Conservation (phyloP, 2,888 invertebrate genomes). For the Troilus luridus region DNA sequence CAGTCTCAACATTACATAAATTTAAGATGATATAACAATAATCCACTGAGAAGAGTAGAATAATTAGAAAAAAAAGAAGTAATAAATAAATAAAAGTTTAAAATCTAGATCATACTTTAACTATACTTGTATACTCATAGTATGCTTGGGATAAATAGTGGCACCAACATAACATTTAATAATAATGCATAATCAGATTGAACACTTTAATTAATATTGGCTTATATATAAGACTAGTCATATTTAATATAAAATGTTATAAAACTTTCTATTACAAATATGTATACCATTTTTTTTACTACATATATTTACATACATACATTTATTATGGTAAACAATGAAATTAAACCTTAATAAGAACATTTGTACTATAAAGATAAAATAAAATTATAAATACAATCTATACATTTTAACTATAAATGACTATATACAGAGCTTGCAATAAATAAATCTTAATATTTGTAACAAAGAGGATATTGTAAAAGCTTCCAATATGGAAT, state of each 20-base stretch:
- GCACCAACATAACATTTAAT: not conserved
- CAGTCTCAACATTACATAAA: slow-evolving; percentile 37
- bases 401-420: not conserved
- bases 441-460: slow-evolving; percentile 28
- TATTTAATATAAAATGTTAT: slow-evolving; percentile 8
- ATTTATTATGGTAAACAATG: not conserved
- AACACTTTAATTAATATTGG: not conserved
- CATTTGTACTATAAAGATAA: slow-evolving; percentile 28
- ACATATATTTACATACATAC: slow-evolving; percentile 31
- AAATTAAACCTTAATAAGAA: slow-evolving; percentile 33
- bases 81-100: not conserved
- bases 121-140: not conserved
- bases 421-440: slow-evolving; percentile 1
- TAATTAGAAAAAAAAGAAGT: not conserved
- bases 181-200: not conserved
- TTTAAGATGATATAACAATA: slow-evolving; percentile 7
- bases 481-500: not conserved
- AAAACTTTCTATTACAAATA: not conserved
- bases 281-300: slow-evolving; percentile 12
- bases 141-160: not conserved
- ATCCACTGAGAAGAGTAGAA: not conserved
- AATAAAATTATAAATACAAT: not conserved
- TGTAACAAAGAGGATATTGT: not conserved
- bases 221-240: slow-evolving; percentile 38
- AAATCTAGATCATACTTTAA: not conserved